A percentile compares a stretch with the other conserved stretches of the same genome.
Evolutionary conservation across 2,113 vertebrate species (phyloP).

Genomic region (Etheostoma cragini): DNA sequence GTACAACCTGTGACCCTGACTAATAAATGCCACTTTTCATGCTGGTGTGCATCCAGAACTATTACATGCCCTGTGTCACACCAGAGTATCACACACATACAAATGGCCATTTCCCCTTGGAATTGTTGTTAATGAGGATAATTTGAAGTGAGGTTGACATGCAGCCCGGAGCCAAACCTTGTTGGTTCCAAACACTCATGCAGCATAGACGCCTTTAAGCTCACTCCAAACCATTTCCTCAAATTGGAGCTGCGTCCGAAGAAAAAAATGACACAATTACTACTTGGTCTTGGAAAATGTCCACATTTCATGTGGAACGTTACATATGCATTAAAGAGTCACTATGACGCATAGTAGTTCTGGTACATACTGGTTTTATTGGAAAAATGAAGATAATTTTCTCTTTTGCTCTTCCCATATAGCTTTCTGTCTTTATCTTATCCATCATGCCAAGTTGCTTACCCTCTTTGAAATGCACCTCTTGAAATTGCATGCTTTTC

Average conservation of each 20-base stretch:
- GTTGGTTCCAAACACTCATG: constrained; percentile 72
- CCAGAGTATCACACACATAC: constrained; percentile 67
- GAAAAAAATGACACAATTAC: constrained; percentile 74
- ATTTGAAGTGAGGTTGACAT: constrained; percentile 80
- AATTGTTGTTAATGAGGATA: constrained; percentile 81
- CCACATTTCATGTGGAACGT: constrained; percentile 54
- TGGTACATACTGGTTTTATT: constrained; percentile 24
- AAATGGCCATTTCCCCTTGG: constrained; percentile 73
- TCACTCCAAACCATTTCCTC: constrained; percentile 78
- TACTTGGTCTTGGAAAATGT: constrained; percentile 62
- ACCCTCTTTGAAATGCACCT: constrained; percentile 52
- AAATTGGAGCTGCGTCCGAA: constrained; percentile 69
- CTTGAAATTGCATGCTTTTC: constrained; percentile 41
- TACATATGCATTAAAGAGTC: constrained; percentile 40
- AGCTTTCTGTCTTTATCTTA: constrained; percentile 46
- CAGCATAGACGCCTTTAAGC: constrained; percentile 64
- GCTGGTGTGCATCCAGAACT: constrained; percentile 54
- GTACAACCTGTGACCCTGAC: constrained; percentile 59
- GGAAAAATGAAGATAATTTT: constrained; percentile 22
- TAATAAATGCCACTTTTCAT: constrained; percentile 73
- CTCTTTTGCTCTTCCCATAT: constrained; percentile 17
- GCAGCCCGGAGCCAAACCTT: constrained; percentile 72
- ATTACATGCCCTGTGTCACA: constrained; percentile 40
- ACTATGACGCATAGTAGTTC: constrained; percentile 31
- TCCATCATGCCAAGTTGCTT: constrained; percentile 42